Evolutionary conservation across 2,113 vertebrate species (phyloP), one percentile per base, ranked within the genome.

Genomic region (Gallinago jamesoni): DNA sequence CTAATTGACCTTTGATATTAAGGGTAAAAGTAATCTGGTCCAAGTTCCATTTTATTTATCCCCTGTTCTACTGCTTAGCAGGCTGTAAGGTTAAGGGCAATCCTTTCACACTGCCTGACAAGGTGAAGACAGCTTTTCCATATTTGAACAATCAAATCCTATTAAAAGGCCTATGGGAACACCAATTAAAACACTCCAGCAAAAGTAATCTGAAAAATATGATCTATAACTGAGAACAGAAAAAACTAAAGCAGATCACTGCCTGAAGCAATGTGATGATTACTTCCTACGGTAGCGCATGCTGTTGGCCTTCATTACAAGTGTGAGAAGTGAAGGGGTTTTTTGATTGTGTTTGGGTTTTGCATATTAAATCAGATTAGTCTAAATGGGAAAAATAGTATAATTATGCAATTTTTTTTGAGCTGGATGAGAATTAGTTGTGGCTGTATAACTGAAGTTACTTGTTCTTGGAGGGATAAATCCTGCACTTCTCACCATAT

Each of bases 131-230:
- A 93, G 81, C 37, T 93, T 94, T 96, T 94, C 83, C 56, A 83
- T 70, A 90, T 90, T 85, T 96, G 89, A 95, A 91, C 91, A 96
- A 90, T 96, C 94, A 98, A 96, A 95, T 93, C 64, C 97, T 85
- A 77, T 97, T 95, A 95, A 76, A 97, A 95, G 84, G 90, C 90
- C 93, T 97, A 91, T 91, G 95, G 68, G 96, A 97, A 70, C 75
- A 90, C 63, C 92, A 97, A 97, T 96, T 98, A 98, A 97, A 96
- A 93, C 64, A 90, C 95, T 96, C 48, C 55, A 81, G 52, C 91
- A 93, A 94, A 97, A 97, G 79, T 94, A 82, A 96, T 93, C 95
- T 97, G 87, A 94, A 97, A 97, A 98, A 96, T 84, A 84, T 72
- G 75, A 94, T 96, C 62, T 87, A 33, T 94, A 97, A 95, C 84